A percentile compares a stretch with the other conserved stretches of the same genome.
Conservation (phyloP, 2,888 invertebrate genomes). For the Sinodicranocentrus sp. region DNA sequence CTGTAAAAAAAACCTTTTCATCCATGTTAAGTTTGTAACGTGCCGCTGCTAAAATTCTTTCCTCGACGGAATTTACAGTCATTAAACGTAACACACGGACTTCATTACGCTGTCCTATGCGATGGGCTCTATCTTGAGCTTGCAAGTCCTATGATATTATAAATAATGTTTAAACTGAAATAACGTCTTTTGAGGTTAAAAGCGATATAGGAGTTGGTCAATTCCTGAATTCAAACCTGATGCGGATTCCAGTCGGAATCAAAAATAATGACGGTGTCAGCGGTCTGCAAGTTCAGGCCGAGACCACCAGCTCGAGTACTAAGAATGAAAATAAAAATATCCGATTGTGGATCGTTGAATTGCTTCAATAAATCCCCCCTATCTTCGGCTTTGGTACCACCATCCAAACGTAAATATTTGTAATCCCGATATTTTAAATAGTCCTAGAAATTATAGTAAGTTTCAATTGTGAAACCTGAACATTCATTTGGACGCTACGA, state of each 20-base stretch:
- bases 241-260: conserved; percentile 99
- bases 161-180: no score
- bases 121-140: conserved; percentile 99
- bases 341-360: conserved; percentile 93
- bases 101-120: conserved; percentile 99
- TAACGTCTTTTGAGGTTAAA: no score
- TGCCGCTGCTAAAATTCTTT: conserved; percentile 98
- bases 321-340: conserved; percentile 96
- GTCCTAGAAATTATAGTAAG: conserved; percentile 85
- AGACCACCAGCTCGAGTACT: conserved; percentile 98
- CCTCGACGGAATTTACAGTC: conserved; percentile 99
- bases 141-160: conserved; percentile 78
- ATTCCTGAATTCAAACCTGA: no score
- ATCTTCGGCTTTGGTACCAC: conserved; percentile 98
- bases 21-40: conserved; percentile 99
- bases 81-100: conserved; percentile 97
- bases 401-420: conserved; percentile 95
- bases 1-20: no score
- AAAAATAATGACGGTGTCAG: conserved; percentile 99
- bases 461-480: no score
- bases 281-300: conserved; percentile 98
- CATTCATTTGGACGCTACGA: no score
- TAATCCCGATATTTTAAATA: conserved; percentile 94
- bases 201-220: no score
- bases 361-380: conserved; percentile 93